Conservation (phyloP, 2,888 invertebrate genomes). For the Neoscelio sp. region DNA sequence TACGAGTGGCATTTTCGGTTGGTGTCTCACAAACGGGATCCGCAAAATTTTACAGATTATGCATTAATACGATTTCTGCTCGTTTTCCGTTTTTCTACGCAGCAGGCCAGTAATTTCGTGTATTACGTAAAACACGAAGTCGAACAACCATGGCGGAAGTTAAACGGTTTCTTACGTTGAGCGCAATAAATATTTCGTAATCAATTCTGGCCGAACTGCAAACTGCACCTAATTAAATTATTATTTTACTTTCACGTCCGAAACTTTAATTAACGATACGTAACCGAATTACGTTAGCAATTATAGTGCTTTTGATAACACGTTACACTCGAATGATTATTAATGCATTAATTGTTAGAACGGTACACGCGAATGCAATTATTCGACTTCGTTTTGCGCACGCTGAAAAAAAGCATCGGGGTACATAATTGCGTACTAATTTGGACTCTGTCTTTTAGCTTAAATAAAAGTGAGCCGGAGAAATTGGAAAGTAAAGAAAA, state of each 20-base stretch:
- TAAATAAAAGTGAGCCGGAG: background rate
- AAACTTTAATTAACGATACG: background rate
- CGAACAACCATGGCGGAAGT: background rate
- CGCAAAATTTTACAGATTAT: conserved; percentile 73
- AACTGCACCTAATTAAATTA: background rate
- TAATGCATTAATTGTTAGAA: background rate
- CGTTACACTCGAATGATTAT: no score
- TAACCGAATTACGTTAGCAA: background rate
- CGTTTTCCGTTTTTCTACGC: conserved; percentile 44
- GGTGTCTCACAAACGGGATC: conserved; percentile 71
- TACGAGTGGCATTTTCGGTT: conserved; percentile 73
- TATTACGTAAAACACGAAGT: background rate
- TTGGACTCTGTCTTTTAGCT: background rate
- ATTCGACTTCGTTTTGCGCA: no score
- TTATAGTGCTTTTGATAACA: background rate
- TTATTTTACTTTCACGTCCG: background rate
- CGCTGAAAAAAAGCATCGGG: no score
- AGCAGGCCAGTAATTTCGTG: background rate
- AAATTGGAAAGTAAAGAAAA: conserved; percentile 47
- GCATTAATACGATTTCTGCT: conserved; percentile 74
- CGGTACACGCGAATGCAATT: no score
- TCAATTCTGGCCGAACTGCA: background rate
- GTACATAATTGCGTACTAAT: no score
- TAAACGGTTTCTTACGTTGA: conserved; percentile 1
- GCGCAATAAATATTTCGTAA: conserved; percentile 14